Conservation (phyloP, 2,888 invertebrate species). For the Fissipunctia ypsillon region DNA sequence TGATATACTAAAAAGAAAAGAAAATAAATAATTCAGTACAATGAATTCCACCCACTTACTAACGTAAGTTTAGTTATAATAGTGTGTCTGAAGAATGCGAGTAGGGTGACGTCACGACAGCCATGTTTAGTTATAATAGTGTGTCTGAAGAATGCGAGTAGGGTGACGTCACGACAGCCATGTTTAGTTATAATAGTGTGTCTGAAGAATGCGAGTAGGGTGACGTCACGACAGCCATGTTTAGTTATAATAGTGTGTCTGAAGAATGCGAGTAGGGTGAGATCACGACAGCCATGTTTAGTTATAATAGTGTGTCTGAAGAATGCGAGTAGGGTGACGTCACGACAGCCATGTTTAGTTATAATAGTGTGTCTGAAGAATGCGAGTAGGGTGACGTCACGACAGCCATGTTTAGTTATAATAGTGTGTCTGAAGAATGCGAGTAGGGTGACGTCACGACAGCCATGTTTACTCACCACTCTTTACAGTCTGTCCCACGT, state of each 20-base stretch:
- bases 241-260: too few relatives aligned
- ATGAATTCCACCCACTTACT: neutral
- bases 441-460: constrained; percentile 20
- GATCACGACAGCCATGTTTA: neutral
- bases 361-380: too few relatives aligned
- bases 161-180: too few relatives aligned
- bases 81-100: neutral
- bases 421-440: neutral
- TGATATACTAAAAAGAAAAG: neutral
- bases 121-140: neutral
- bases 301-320: constrained; percentile 2
- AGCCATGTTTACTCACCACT: too few relatives aligned
- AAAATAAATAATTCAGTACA: neutral
- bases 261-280: neutral
- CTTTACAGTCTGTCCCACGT: too few relatives aligned
- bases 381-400: too few relatives aligned
- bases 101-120: neutral
- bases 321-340: neutral
- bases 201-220: neutral
- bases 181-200: too few relatives aligned
- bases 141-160: too few relatives aligned
- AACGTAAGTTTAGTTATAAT: neutral
- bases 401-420: too few relatives aligned
- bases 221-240: too few relatives aligned
- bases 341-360: neutral